Conservation (phyloP, 2,888 invertebrate genomes). For the Morpho deidamia region DNA sequence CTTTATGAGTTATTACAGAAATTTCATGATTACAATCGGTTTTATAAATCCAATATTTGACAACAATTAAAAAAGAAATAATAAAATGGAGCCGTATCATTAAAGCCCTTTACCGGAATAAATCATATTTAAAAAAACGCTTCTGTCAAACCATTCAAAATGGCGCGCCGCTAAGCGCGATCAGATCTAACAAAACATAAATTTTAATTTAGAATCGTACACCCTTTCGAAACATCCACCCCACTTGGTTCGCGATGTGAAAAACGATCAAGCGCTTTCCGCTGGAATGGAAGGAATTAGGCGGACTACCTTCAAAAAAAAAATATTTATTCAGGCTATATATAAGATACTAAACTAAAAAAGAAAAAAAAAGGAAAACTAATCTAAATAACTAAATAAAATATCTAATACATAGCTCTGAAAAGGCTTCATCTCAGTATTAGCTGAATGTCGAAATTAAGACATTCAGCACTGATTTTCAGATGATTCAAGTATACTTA, state of each 20-base stretch:
- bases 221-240: constrained; percentile 48
- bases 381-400: too few species aligned
- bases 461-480: too few species aligned
- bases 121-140: constrained; percentile 61
- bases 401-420: too few species aligned
- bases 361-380: too few species aligned
- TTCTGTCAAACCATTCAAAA: constrained; percentile 55
- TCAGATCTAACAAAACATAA: constrained; percentile 77
- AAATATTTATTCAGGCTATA: too few species aligned
- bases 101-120: constrained; percentile 53
- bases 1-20: too few species aligned
- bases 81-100: constrained; percentile 40
- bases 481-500: too few species aligned
- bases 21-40: background rate
- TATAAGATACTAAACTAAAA: too few species aligned
- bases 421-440: too few species aligned
- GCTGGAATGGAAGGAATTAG: constrained; percentile 6
- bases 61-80: background rate
- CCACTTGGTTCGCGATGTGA: constrained; percentile 41
- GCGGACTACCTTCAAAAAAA: background rate
- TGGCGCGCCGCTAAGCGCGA: constrained; percentile 66
- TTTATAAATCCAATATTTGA: background rate
- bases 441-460: too few species aligned
- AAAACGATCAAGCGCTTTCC: constrained; percentile 41
- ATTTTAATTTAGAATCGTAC: constrained; percentile 74